Base-by-base conservation (phyloP, 2,888 invertebrate genomes). In the Napeogenes sylphis region DNA sequence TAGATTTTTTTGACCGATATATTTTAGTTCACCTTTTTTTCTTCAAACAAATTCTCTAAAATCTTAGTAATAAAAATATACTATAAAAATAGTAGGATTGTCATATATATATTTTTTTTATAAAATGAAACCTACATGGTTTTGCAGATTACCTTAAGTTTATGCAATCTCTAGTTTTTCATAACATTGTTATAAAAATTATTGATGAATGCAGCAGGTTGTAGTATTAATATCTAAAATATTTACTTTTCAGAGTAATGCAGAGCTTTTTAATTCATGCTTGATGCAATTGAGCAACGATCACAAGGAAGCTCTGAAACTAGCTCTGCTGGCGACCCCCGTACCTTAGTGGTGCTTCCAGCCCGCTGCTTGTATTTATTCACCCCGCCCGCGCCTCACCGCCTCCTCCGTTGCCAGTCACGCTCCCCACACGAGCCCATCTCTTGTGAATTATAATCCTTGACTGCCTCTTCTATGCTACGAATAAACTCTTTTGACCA, bases 271-370 rank as follows among this genome's bases (percentile, higher is more conserved):
- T 88, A 94, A 95, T 80, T 93, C 94, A n/a, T 96, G 96, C 78
- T 91, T 96, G 73, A 92, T 92, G 79, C 93, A 93, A 71, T 91
- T 98, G 72, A 93, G 94, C 72, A 91, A 93, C 62, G 96, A 97
- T 75, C 95, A 97, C 83, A 95, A 96, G 83, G 94, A 95, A 75
- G 96, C 97, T 54, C 91, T 98, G 71, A 94, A 96, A 82, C 90
- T 94, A 72, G 95, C 95, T 69, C 90, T 95, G 67, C 91, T 94
- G 73, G 95, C 95, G 69, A 42, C 42, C 2, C 42, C 42, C 10
- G 10, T 42, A 12, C 30, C 21, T 21, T 51, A 51, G 8, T 94
- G 73, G 95, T 95, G 69, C 90, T 95, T 67, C 91, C 91, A 70
- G 83, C 90, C 61, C 65, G 62, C 66, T 68, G 62, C 68, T 70